Evolutionary conservation across 2,113 vertebrate species (phyloP), one percentile per base, ranked within the genome.

Genomic region (Sander lucioperca): DNA sequence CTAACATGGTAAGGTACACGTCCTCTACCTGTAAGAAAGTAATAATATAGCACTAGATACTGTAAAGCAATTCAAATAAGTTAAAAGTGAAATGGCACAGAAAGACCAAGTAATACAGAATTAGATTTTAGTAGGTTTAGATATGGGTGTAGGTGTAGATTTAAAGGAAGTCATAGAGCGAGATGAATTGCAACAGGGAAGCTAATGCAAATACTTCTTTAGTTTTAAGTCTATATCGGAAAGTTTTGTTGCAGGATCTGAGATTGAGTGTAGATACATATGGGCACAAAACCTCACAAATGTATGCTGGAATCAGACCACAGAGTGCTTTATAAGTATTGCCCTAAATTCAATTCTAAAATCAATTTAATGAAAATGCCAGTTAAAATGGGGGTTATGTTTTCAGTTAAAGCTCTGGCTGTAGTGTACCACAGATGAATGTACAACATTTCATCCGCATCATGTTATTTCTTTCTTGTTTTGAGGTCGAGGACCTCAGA

Each of bases 401-500:
- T 25, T 58, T 23, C 19, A 25, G 21, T 25, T 3, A 43, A 13
- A 72, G 53, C 53, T 11, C n/a, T 57, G n/a, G 8, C 27, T 63
- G 13, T 6, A 39, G 39, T 43, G 14, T 13, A 19, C 45, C 13
- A 18, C 21, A 19, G 19, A 30, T 43, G 51, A 54, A 13, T 65
- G 8, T 30, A 25, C 14, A 54, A 18, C 68, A 56, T 1, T 10
- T 50, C 27, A 23, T 25, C 14, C 48, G 4, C 21, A 36, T 65
- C 12, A 39, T 1, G 2, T 56, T 73, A 4, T 64, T 18, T 47
- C 9, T 64, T n/a, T 77, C 3, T 59, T 56, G 1, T 51, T 50
- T 67, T 88, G 27, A 96, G 95, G 92, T 94, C 0, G 93, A 96
- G 18, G 92, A 95, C 23, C 82, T 96, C 3, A 95, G 91, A 79